phyloP scores from a whole-genome alignment of 1,140 invertebrate genomes.

The Musca domestica region DNA sequence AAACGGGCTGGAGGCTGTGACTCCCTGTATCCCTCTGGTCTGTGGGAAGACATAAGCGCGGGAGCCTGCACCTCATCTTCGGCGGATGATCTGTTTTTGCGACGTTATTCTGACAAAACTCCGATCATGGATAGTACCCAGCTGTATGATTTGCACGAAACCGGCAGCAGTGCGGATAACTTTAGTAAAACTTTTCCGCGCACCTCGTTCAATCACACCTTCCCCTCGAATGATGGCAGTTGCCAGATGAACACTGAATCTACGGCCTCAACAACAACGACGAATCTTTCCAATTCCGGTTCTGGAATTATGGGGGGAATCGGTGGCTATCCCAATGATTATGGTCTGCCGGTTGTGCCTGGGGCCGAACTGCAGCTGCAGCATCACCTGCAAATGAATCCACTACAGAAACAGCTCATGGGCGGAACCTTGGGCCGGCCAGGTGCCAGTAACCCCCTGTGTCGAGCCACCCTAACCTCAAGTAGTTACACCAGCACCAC shows the following conservation, averaged over 20 bases:
- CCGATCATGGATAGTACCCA: conserved; percentile 64
- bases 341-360: conserved; percentile 69
- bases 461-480: conserved; percentile 36
- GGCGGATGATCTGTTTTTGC: conserved; percentile 56
- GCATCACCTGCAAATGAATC: conserved; percentile 49
- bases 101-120: conserved; percentile 69
- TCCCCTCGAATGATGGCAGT: conserved; percentile 8
- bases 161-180: conserved; percentile 50
- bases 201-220: conserved; percentile 30
- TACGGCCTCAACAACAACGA: conserved; percentile 45
- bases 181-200: conserved; percentile 60
- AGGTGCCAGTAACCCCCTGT: conserved; percentile 21
- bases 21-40: conserved; percentile 68
- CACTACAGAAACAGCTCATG: conserved; percentile 45
- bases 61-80: conserved; percentile 37
- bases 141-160: conserved; percentile 50
- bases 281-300: conserved; percentile 33
- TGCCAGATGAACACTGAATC: conserved; percentile 41
- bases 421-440: neutral
- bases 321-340: conserved; percentile 71
- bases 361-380: conserved; percentile 51
- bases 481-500: conserved; percentile 25
- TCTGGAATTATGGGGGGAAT: conserved; percentile 44
- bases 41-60: conserved; percentile 59
- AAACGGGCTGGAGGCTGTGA: conserved; percentile 65